Evolutionary conservation across 2,113 vertebrate species (phyloP).

Genomic region (Rhynchopsitta pachyrhyncha): DNA sequence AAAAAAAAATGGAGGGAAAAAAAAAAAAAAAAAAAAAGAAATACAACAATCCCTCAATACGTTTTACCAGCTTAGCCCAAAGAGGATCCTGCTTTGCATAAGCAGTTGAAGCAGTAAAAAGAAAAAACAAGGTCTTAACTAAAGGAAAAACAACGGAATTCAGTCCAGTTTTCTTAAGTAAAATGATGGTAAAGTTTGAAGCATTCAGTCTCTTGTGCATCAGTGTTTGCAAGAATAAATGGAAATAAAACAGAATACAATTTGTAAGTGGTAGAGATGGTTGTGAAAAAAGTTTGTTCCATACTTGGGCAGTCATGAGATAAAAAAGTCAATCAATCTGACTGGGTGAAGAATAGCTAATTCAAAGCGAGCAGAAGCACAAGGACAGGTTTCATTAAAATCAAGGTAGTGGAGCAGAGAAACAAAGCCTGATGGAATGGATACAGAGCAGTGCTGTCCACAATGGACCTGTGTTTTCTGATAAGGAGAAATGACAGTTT

Average conservation of each 20-base stretch:
- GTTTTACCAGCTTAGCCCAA: background rate
- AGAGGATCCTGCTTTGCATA: background rate
- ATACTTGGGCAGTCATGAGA: constrained; percentile 37
- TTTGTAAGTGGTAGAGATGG: background rate
- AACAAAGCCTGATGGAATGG: background rate
- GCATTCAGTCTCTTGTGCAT: background rate
- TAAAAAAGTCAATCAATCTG: constrained; percentile 34
- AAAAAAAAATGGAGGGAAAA: background rate
- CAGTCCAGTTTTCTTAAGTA: background rate
- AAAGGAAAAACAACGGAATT: background rate
- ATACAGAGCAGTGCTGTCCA: background rate
- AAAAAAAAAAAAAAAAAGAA: rapidly evolving
- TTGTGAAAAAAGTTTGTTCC: constrained; percentile 26
- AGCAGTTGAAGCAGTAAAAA: background rate
- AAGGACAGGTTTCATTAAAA: constrained; percentile 57
- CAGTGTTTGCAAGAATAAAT: constrained; percentile 16
- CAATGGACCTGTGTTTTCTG: background rate
- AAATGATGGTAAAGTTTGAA: background rate
- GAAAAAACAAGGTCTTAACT: background rate
- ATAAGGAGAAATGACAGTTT: constrained; percentile 3
- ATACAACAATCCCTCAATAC: background rate
- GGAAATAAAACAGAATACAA: background rate
- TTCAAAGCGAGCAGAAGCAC: constrained; percentile 20
- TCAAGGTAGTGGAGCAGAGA: constrained; percentile 30
- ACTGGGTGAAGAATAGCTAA: constrained; percentile 36